phyloP scores from a whole-genome alignment of 2,797 vertebrate genomes.

The Podargus strigoides region DNA sequence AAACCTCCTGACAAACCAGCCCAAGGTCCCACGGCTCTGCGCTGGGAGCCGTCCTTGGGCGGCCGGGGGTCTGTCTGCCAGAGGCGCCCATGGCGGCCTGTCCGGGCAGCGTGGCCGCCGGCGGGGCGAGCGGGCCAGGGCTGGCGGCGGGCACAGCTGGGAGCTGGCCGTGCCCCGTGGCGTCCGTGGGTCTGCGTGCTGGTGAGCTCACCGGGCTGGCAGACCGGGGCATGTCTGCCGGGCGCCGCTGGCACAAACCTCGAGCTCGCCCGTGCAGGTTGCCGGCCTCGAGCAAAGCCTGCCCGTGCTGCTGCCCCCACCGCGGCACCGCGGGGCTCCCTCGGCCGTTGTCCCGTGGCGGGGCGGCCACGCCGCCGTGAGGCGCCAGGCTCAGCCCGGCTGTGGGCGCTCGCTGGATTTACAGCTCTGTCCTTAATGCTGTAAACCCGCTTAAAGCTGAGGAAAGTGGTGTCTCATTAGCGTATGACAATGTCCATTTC shows the following conservation, averaged over 20 bases:
- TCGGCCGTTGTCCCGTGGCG: too few species aligned
- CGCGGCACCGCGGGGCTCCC: too few species aligned
- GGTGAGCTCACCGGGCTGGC: neutral
- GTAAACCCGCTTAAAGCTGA: neutral
- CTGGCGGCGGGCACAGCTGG: neutral
- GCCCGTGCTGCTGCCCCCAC: slow-evolving; percentile 19
- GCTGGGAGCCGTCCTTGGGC: fast-evolving
- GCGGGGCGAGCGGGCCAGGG: too few species aligned
- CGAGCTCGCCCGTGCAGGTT: neutral
- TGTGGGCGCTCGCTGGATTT: neutral
- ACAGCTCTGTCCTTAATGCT: neutral
- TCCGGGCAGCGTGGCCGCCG: too few species aligned
- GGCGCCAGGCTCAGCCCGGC: neutral
- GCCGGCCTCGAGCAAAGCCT: neutral
- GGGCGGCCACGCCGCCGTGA: too few species aligned
- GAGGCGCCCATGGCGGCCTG: too few species aligned
- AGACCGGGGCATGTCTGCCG: neutral
- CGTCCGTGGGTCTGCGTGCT: neutral
- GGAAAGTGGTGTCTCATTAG: neutral
- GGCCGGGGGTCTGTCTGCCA: too few species aligned
- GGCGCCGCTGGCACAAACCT: neutral
- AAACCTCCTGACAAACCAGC: neutral
- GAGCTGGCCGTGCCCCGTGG: neutral
- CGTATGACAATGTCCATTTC: neutral
- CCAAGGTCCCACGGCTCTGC: fast-evolving